phyloP scores from a whole-genome alignment of 1,140 invertebrate species.

The Cyrtorhinus lividipennis region DNA sequence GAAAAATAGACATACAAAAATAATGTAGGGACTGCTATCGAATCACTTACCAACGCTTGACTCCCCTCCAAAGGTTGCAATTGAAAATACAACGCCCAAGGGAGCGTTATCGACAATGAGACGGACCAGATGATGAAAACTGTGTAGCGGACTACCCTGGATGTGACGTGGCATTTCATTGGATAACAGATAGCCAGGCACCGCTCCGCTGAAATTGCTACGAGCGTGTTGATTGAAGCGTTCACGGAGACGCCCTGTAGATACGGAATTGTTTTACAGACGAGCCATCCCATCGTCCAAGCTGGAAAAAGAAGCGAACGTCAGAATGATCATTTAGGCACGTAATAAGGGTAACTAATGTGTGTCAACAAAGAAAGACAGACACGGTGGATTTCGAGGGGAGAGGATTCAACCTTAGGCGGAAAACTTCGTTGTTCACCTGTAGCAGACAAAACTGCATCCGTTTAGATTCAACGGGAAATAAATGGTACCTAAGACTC shows the following conservation, averaged over 20 bases:
- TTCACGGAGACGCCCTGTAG: conserved; percentile 47
- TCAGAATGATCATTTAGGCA: not conserved
- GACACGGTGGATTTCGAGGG: too few species aligned
- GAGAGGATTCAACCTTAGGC: too few species aligned
- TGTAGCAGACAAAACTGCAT: too few species aligned
- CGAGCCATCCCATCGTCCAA: conserved; percentile 41
- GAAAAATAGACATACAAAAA: not conserved
- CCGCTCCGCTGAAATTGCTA: conserved; percentile 45
- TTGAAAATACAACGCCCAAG: conserved; percentile 43
- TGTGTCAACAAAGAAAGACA: too few species aligned
- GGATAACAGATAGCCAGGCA: conserved; percentile 42
- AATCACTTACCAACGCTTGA: conserved; percentile 27
- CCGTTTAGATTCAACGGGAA: too few species aligned
- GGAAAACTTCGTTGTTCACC: too few species aligned
- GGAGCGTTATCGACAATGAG: conserved; percentile 37
- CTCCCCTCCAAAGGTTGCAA: conserved; percentile 28
- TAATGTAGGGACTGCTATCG: not conserved
- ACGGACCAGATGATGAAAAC: conserved; percentile 40
- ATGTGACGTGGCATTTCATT: conserved; percentile 37
- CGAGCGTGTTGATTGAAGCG: conserved; percentile 45
- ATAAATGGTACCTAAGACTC: too few species aligned
- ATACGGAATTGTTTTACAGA: conserved; percentile 45
- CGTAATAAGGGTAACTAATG: too few species aligned
- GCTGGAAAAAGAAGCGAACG: conserved; percentile 34
- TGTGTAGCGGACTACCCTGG: conserved; percentile 31